phyloP scores from a whole-genome alignment of 2,797 vertebrate species.

The Kryptopterus vitreolus region DNA sequence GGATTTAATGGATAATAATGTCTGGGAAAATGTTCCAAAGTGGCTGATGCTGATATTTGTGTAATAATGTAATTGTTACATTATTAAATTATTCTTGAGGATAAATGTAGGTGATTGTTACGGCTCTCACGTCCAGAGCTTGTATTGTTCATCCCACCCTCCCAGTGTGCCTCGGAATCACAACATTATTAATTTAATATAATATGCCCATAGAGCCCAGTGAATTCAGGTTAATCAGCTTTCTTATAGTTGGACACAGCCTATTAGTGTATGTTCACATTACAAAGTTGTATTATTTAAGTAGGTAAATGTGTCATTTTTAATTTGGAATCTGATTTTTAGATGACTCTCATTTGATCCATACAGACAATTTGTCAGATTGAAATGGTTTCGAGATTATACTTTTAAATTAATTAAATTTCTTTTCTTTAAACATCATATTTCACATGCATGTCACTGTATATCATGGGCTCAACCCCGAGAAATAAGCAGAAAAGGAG shows the following conservation, averaged over 20 bases:
- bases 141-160: conserved; percentile 31
- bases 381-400: neutral
- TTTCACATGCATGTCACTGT: neutral
- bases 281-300: conserved; percentile 1
- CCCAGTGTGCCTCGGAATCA: conserved; percentile 46
- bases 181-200: conserved; percentile 30
- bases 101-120: neutral
- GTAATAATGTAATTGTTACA: neutral
- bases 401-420: too few relatives aligned
- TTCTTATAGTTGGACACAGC: neutral
- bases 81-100: conserved; percentile 1
- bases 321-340: neutral
- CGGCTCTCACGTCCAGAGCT: conserved; percentile 22
- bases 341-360: neutral
- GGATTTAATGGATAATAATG: neutral
- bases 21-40: conserved; percentile 3
- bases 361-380: neutral
- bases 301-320: too few relatives aligned
- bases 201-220: neutral
- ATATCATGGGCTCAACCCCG: neutral
- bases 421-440: neutral
- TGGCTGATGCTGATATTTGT: conserved; percentile 14
- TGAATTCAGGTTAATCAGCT: neutral
- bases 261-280: conserved; percentile 5
- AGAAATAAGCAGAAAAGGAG: neutral